A percentile compares a stretch with the other conserved stretches of the same genome.
These are phyloP conservation scores for Notoglanidium macrostoma DNA, from an alignment of 2,797 vertebrate species.

Conservation along the genomic window DNA sequence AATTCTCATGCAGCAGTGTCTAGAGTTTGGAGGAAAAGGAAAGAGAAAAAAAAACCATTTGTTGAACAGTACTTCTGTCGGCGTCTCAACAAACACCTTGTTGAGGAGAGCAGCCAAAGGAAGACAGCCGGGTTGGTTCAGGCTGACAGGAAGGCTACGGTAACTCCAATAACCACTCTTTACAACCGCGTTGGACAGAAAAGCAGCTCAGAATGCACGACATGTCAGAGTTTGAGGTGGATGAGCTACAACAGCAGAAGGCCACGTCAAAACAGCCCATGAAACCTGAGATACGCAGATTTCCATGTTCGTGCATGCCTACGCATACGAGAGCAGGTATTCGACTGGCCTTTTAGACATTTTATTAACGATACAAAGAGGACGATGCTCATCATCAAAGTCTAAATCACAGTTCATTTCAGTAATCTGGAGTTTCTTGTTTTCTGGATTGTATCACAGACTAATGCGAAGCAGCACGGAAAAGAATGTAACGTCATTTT, in stretches of 20 bases:
- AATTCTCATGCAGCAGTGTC: background rate
- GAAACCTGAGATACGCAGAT: background rate
- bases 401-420: background rate
- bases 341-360: background rate
- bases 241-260: background rate
- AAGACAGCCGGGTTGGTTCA: background rate
- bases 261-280: no score
- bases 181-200: background rate
- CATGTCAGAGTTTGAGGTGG: background rate
- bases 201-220: background rate
- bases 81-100: no score
- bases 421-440: no score
- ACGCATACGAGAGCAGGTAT: background rate
- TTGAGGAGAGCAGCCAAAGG: background rate
- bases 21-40: background rate
- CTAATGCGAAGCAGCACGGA: background rate
- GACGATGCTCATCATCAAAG: background rate
- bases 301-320: background rate
- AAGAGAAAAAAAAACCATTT: no score
- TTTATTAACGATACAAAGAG: background rate
- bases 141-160: background rate
- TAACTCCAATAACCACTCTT: background rate
- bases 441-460: background rate
- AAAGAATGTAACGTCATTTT: background rate
- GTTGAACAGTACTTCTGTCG: background rate